A percentile compares a stretch with the other conserved stretches of the same genome.
Conservation (phyloP, 2,797 vertebrate species). For the Pelobates cultripes region DNA sequence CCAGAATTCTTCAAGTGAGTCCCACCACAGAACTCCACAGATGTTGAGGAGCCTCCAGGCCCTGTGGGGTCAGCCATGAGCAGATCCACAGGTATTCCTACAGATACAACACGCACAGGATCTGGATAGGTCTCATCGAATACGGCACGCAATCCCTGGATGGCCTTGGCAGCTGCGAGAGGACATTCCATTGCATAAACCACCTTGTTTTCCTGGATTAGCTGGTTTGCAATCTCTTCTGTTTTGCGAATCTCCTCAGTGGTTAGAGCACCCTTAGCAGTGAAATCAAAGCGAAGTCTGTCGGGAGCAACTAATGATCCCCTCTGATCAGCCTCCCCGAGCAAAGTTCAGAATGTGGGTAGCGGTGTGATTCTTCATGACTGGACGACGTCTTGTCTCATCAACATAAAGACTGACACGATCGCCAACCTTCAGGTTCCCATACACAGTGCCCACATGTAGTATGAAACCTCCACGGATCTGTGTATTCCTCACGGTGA, state of each 20-base stretch:
- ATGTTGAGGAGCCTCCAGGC: constrained; percentile 85
- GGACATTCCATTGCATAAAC: constrained; percentile 88
- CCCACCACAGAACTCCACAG: constrained; percentile 95
- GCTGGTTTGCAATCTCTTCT: constrained; percentile 82
- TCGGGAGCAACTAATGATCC: constrained; percentile 93
- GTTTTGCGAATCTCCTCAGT: constrained; percentile 85
- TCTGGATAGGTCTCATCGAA: constrained; percentile 98
- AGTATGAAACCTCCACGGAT: constrained; percentile 94
- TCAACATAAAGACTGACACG: constrained; percentile 83
- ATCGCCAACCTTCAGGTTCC: constrained; percentile 87
- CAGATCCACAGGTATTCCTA: constrained; percentile 87
- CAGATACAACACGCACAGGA: constrained; percentile 92
- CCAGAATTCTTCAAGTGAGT: constrained; percentile 92
- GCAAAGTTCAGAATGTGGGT: constrained; percentile 96
- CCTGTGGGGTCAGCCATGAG: constrained; percentile 88
- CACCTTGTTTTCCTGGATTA: constrained; percentile 89
- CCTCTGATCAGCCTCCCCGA: constrained; percentile 94
- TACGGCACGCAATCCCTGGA: constrained; percentile 93
- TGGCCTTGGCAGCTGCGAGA: constrained; percentile 90
- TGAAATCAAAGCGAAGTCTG: constrained; percentile 94
- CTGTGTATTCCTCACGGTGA: constrained; percentile 94
- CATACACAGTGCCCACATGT: constrained; percentile 90
- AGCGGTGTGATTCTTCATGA: constrained; percentile 98
- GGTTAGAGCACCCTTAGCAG: constrained; percentile 91
- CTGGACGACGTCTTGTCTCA: constrained; percentile 86